Percentiles rank a stretch among this genome's conserved stretches.
Evolutionary conservation across 2,113 vertebrate genomes (phyloP).

Genomic region (Chitala chitala): DNA sequence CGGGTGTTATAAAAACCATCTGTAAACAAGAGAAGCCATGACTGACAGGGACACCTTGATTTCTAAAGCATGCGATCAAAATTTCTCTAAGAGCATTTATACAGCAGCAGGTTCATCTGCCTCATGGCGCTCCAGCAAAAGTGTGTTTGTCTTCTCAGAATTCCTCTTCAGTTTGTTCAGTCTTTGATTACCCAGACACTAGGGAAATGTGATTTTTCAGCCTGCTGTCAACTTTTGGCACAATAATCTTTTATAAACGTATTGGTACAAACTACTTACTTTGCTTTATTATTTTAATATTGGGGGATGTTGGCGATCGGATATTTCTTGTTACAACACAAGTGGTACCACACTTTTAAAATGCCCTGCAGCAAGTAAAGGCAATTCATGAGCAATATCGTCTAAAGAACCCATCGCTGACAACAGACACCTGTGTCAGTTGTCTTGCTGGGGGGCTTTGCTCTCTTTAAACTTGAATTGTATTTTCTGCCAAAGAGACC

Average conservation of each 20-base stretch:
- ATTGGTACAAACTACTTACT: conserved; percentile 35
- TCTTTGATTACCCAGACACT: background rate
- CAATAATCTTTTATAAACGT: conserved; percentile 29
- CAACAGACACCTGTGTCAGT: conserved; percentile 37
- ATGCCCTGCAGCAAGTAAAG: conserved; percentile 40
- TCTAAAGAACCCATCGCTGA: conserved; percentile 33
- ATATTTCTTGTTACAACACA: conserved; percentile 27
- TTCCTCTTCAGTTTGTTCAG: conserved; percentile 14
- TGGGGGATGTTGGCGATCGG: conserved; percentile 17
- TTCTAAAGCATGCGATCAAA: background rate
- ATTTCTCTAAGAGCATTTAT: conserved; percentile 3
- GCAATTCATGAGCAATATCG: conserved; percentile 37
- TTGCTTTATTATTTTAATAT: conserved; percentile 22
- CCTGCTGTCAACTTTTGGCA: conserved; percentile 8
- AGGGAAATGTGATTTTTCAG: conserved; percentile 26
- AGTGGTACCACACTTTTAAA: conserved; percentile 40
- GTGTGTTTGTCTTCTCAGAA: background rate
- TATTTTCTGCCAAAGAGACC: conserved; percentile 29
- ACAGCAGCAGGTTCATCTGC: background rate
- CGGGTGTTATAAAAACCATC: background rate
- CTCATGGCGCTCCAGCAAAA: background rate
- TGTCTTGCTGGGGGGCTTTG: conserved; percentile 26
- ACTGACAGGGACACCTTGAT: background rate
- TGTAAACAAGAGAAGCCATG: background rate
- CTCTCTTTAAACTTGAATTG: conserved; percentile 31